Percentiles rank a stretch among this genome's conserved stretches.
Evolutionary conservation across 2,888 invertebrate species (phyloP).

Genomic region (Geotrupes spiniger): DNA sequence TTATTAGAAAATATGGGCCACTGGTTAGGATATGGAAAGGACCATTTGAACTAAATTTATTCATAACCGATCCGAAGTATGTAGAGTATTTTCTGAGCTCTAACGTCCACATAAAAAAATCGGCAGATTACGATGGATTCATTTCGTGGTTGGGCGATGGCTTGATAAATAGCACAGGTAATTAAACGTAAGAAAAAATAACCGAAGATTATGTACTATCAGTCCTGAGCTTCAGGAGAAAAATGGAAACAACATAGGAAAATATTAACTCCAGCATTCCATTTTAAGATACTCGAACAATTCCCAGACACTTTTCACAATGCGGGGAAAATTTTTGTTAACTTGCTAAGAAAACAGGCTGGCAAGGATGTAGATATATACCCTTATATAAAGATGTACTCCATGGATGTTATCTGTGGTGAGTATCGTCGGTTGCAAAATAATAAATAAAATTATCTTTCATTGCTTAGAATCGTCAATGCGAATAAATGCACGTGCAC

Average conservation of each 20-base stretch:
- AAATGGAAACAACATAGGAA: constrained; percentile 50
- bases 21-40: constrained; percentile 23
- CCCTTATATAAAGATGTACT: constrained; percentile 47
- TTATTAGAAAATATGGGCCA: constrained; percentile 23
- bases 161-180: constrained; percentile 27
- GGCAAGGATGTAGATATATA: constrained; percentile 47
- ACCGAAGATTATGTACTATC: no score
- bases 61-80: constrained; percentile 28
- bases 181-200: no score
- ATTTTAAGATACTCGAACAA: constrained; percentile 48
- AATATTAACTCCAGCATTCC: constrained; percentile 51
- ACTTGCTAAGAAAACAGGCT: constrained; percentile 28
- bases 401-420: constrained; percentile 49
- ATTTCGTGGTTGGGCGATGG: constrained; percentile 30
- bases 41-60: constrained; percentile 18
- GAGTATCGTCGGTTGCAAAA: constrained; percentile 3
- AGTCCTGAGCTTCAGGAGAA: constrained; percentile 16
- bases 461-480: constrained; percentile 16
- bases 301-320: constrained; percentile 45
- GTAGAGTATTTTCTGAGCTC: constrained; percentile 28
- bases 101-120: constrained; percentile 29
- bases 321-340: constrained; percentile 50
- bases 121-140: constrained; percentile 27
- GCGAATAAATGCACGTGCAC: constrained; percentile 11
- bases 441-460: not conserved